phyloP scores from a whole-genome alignment of 2,797 vertebrate genomes.

The Pelochelys cantorii region DNA sequence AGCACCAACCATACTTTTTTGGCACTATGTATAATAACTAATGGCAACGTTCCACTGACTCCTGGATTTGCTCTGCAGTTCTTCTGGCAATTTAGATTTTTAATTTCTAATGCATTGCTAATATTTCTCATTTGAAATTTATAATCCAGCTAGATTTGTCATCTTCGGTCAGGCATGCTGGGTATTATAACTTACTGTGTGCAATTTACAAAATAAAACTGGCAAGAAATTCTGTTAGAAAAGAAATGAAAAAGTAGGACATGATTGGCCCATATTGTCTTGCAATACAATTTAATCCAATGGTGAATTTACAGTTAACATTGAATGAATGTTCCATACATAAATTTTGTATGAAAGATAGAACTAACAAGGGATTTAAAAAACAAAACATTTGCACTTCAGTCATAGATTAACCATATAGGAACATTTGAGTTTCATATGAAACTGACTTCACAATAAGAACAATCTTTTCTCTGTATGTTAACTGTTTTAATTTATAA shows the following conservation, averaged over 20 bases:
- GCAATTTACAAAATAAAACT: constrained; percentile 10
- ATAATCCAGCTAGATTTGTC: constrained; percentile 10
- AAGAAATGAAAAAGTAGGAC: constrained; percentile 35
- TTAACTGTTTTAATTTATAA: constrained; percentile 22
- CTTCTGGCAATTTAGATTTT: neutral
- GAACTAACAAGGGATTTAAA: constrained; percentile 20
- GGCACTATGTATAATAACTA: neutral
- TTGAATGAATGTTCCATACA: constrained; percentile 46
- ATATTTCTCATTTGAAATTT: neutral
- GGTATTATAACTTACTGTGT: constrained; percentile 9
- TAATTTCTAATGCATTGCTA: constrained; percentile 22
- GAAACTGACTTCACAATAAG: constrained; percentile 22
- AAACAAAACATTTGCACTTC: constrained; percentile 57
- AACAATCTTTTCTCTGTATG: neutral
- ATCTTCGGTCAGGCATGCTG: constrained; percentile 10
- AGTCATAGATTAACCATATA: neutral
- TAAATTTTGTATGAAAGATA: constrained; percentile 14
- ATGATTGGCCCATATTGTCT: constrained; percentile 14
- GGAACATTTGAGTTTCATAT: constrained; percentile 2
- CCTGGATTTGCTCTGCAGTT: neutral
- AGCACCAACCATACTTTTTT: neutral
- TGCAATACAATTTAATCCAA: constrained; percentile 20
- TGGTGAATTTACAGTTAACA: constrained; percentile 25
- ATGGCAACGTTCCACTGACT: neutral
- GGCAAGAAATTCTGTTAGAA: constrained; percentile 35